A percentile compares a stretch with the other conserved stretches of the same genome.
phyloP scores from a whole-genome alignment of 2,113 vertebrate genomes.

The western clawed frog (Xenopus tropicalis) region UCB_Xtro_10.0 CM004448.2:67946001-67946500 shows the following conservation, averaged over 20 bases:
- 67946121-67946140: constrained; percentile 73
- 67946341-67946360: too few species aligned
- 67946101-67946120: constrained; percentile 61
- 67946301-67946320: too few species aligned
- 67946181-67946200: neutral
- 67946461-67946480: too few species aligned
- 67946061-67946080: constrained; percentile 76
- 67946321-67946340: too few species aligned
- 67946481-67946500: too few species aligned
- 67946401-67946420: too few species aligned
- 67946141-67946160: constrained; percentile 41
- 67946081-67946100: constrained; percentile 66
- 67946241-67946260: constrained; percentile 5
- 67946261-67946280: too few species aligned
- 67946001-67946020: constrained; percentile 62
- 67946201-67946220: neutral
- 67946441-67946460: too few species aligned
- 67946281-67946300: too few species aligned
- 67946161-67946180: neutral
- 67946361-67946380: too few species aligned
- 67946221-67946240: neutral
- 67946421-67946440: too few species aligned
- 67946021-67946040: constrained; percentile 65
- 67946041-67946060: constrained; percentile 91
- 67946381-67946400: too few species aligned